Base-by-base conservation (phyloP, 2,888 invertebrate species). In the Hecatera dysodea region DNA sequence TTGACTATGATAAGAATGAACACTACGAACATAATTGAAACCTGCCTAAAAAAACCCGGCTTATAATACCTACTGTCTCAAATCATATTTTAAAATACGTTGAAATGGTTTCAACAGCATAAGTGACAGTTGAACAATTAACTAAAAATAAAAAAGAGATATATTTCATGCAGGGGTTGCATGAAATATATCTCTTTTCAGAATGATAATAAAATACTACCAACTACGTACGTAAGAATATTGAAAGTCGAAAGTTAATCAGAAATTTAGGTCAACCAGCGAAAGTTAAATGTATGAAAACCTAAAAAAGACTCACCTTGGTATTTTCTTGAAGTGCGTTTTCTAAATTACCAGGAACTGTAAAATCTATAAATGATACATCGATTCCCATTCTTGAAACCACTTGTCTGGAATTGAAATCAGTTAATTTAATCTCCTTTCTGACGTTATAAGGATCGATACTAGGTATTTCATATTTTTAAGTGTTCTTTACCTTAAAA, bases 251-350 rank as follows among this genome's bases (percentile, higher is more conserved):
- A 19, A 24, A 50, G 17, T 33, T 50, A 27, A 15, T 52, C 19
- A 12, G 29, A 53, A 9, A 7, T 29, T 17, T 19, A 2, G 17
- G 17, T 33, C 15, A 66, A 33, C 39, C 17, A 29, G 27, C 33
- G 7, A 39, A 15, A 66, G 15, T 42, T 33, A 33, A 17, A 22
- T 22, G 0, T 11, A 12, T 22, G 17, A 15, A 42, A 27, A 22
- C 12, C 0, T 24, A 27, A 50, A 55, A 39, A 53, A 19, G 0
- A 56, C 81, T 70, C 5, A 98, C 98, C 97, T 98, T 99, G 7
- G 99, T 99, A 87, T 98, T 98, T 17, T 97, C 96, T 91, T 97
- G 97, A 76, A 99, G 96, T 3, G 97, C 97, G 53, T 96, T 96
- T 81, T 97, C 95, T 24, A 99, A 91, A 71, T 97, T 97, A 24